phyloP scores from a whole-genome alignment of 2,113 vertebrate genomes.

The Benitochromis conjunctus region DNA sequence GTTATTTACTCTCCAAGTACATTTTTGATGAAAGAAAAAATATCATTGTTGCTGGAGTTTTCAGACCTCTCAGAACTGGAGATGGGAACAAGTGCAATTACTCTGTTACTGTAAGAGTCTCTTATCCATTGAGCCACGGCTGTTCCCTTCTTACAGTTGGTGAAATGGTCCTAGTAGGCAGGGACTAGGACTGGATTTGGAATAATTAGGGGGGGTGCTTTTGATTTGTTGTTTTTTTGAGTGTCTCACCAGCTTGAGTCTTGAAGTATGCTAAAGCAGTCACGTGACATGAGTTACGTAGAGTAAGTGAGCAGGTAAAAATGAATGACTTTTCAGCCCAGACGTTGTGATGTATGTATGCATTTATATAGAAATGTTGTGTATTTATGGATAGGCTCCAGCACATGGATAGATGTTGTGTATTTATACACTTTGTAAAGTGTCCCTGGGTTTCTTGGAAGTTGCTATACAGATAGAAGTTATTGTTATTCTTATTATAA shows the following conservation, averaged over 20 bases:
- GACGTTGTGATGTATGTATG: not conserved
- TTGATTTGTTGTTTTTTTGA: not conserved
- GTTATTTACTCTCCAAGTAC: not conserved
- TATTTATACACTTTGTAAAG: not conserved
- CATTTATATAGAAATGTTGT: not conserved
- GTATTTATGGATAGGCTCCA: not conserved
- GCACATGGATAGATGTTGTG: not conserved
- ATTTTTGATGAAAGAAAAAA: not conserved
- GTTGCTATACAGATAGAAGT: not conserved
- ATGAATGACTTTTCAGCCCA: not conserved
- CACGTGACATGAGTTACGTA: not conserved
- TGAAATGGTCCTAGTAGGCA: not conserved
- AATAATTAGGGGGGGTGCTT: not conserved
- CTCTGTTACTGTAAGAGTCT: not conserved
- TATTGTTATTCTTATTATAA: not conserved
- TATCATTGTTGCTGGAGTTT: not conserved
- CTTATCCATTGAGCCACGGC: not conserved
- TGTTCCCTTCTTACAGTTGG: not conserved
- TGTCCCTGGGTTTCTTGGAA: not conserved
- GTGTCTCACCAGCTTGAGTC: not conserved
- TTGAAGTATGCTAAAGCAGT: not conserved
- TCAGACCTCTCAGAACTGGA: not conserved
- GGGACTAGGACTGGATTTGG: not conserved
- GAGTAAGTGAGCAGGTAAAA: not conserved
- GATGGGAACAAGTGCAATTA: not conserved